A percentile compares a stretch with the other conserved stretches of the same genome.
These are phyloP conservation scores for Scytalopus superciliaris DNA, from an alignment of 2,113 vertebrate genomes.

Conservation along the genomic window DNA sequence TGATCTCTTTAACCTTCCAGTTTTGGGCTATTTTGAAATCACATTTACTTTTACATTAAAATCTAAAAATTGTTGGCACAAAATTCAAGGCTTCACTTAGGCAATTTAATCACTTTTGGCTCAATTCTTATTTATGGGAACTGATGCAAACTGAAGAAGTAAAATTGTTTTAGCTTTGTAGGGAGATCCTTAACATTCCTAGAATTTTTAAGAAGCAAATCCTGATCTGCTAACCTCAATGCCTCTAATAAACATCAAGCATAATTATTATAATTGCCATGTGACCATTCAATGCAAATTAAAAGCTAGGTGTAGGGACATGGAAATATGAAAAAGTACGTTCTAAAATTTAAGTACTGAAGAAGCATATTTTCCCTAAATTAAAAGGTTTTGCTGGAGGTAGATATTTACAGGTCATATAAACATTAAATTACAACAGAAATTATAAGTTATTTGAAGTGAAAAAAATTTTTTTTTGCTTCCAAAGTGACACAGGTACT, in stretches of 20 bases:
- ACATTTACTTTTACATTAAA: neutral
- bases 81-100: neutral
- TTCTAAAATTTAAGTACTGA: neutral
- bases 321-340: neutral
- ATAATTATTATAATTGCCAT: neutral
- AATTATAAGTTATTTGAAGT: neutral
- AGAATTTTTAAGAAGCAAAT: neutral
- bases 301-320: neutral
- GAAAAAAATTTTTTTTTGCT: neutral
- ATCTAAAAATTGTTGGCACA: neutral
- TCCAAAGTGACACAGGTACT: neutral
- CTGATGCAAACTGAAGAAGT: neutral
- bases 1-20: neutral
- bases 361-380: neutral
- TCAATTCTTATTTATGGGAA: neutral
- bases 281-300: neutral
- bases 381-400: neutral
- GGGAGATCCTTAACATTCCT: neutral
- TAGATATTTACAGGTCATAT: neutral
- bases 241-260: neutral
- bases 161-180: neutral
- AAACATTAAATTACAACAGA: neutral
- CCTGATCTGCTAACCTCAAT: neutral
- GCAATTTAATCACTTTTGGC: neutral
- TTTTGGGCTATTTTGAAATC: neutral